Evolutionary conservation across 2,113 vertebrate genomes (phyloP).

Genomic region (Saccopteryx bilineata): DNA sequence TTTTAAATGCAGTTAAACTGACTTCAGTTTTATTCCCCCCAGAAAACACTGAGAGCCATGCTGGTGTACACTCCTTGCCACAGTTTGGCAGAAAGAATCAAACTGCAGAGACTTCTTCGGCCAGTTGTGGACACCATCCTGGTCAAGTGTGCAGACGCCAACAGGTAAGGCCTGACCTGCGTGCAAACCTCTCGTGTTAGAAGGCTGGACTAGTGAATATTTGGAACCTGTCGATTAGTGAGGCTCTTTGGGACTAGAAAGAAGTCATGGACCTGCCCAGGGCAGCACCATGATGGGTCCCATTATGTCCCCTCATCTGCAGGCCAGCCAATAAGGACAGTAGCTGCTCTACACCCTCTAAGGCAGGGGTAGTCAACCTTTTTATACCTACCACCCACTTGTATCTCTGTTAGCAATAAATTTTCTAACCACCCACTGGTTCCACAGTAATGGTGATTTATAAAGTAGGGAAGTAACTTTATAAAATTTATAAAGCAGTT

Average conservation of each 20-base stretch:
- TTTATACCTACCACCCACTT: no score
- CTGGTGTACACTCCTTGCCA: constrained; percentile 95
- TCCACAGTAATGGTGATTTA: no score
- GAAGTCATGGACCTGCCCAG: no score
- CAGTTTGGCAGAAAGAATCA: constrained; percentile 89
- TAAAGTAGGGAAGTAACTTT: no score
- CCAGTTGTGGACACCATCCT: constrained; percentile 95
- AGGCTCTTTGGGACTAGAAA: no score
- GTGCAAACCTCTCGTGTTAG: neutral
- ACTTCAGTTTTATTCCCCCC: constrained; percentile 65
- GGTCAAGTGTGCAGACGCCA: constrained; percentile 95
- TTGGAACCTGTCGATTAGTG: neutral
- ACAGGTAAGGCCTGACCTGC: constrained; percentile 89
- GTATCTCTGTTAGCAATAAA: no score
- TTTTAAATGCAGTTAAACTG: neutral
- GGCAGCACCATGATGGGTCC: no score
- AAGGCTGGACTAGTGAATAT: neutral
- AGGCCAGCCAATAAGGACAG: neutral
- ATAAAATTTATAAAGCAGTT: no score
- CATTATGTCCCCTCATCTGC: neutral
- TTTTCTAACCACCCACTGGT: no score
- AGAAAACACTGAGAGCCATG: constrained; percentile 97
- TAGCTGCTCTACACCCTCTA: neutral
- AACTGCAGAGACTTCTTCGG: constrained; percentile 93
- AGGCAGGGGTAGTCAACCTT: no score